phyloP scores from a whole-genome alignment of 2,797 vertebrate genomes.

The Lepus oiostolus region DNA sequence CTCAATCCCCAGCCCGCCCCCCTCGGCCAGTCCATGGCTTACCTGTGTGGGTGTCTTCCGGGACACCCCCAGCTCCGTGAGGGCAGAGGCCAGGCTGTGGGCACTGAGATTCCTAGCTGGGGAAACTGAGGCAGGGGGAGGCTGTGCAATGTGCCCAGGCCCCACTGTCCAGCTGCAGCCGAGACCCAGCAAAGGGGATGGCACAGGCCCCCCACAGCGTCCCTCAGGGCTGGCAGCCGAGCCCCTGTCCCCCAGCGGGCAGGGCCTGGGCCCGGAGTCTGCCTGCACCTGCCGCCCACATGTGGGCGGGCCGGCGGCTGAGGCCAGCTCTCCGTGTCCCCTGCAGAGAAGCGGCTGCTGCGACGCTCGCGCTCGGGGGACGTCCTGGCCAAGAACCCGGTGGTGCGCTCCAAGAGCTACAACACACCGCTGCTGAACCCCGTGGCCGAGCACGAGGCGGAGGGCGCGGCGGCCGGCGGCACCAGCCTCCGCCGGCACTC shows the following conservation, averaged over 20 bases:
- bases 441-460: slow-evolving; percentile 94
- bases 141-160: no score
- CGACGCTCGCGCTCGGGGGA: slow-evolving; percentile 89
- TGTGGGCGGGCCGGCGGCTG: no score
- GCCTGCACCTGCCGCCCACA: no score
- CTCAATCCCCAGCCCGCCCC: not conserved
- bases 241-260: no score
- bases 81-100: not conserved
- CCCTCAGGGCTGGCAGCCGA: no score
- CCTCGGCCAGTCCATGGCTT: no score
- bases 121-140: not conserved
- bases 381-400: slow-evolving; percentile 92
- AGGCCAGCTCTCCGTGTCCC: not conserved
- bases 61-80: not conserved
- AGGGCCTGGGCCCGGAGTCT: not conserved
- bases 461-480: slow-evolving; percentile 86
- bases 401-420: slow-evolving; percentile 97
- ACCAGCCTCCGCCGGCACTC: slow-evolving; percentile 94
- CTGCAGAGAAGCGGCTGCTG: slow-evolving; percentile 93
- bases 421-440: slow-evolving; percentile 96
- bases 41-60: no score
- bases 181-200: not conserved
- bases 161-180: not conserved
- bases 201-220: no score
- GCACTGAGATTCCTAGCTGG: fast-evolving